Percentiles rank a stretch among this genome's conserved stretches.
Evolutionary conservation across 2,888 invertebrate genomes (phyloP).

Genomic region (Caenorhabditis doughertyi): DNA sequence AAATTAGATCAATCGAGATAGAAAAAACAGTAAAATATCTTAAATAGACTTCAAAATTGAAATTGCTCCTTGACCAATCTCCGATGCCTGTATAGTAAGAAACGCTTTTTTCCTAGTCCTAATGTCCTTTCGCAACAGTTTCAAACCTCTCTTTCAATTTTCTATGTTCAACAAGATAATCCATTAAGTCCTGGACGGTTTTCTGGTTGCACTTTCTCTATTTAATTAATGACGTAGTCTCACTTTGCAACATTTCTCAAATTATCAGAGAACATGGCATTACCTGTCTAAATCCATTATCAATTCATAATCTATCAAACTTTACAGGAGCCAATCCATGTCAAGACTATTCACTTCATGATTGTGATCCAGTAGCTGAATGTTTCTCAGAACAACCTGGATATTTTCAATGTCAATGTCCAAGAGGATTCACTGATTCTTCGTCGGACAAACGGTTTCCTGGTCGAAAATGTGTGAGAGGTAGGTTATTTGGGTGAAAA

Average conservation of each 20-base stretch:
- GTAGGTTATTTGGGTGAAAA: constrained; percentile 63
- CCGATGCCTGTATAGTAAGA: too few species aligned
- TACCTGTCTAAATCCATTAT: too few species aligned
- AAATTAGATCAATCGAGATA: too few species aligned
- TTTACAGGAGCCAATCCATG: constrained; percentile 81
- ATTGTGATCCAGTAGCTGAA: constrained; percentile 82
- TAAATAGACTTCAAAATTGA: too few species aligned
- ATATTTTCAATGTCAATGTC: constrained; percentile 81
- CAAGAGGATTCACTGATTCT: constrained; percentile 80
- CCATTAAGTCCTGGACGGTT: not conserved
- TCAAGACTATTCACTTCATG: constrained; percentile 82
- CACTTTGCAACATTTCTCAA: not conserved
- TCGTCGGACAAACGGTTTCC: constrained; percentile 78
- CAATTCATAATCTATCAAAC: too few species aligned
- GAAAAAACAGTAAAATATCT: too few species aligned
- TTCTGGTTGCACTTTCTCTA: constrained; percentile 2
- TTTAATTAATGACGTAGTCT: not conserved
- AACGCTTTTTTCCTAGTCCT: too few species aligned
- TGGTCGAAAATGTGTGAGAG: constrained; percentile 81
- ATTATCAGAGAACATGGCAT: too few species aligned
- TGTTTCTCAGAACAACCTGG: constrained; percentile 81
- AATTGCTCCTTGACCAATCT: too few species aligned
- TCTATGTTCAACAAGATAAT: not conserved
- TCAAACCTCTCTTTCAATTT: not conserved
- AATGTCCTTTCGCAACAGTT: not conserved